Evolutionary conservation across 2,888 invertebrate genomes (phyloP), one percentile per base, ranked within the genome.

Genomic region (Ochropacha duplaris): DNA sequence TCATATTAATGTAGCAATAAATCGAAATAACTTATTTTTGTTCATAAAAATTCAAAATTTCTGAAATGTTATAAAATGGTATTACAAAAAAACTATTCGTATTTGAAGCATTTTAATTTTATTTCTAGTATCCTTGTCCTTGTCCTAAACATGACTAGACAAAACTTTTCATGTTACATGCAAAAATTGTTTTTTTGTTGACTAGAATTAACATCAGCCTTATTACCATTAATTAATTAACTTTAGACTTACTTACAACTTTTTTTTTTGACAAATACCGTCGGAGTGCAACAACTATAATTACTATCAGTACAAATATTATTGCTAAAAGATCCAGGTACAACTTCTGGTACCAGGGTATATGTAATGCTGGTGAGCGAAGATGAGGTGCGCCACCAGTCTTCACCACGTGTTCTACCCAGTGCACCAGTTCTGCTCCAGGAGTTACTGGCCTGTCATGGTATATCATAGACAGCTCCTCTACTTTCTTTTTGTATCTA

Each of bases 381-480:
- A 93, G 74, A 73, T 95, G 88, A 11, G 88, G 90, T 0, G 94
- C 94, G 0, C 95, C 95, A 9, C 87, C 79, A 0, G 95, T 94
- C 60, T 90, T 81, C 0, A 93, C 93, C 4, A 95, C 94, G 75
- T 95, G 95, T 77, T 95, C 95, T 39, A 95, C 92, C 96, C 95
- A 96, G 85, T 94, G 95, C n/a, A 94, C 87, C 22, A 96, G 92
- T 12, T 94, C 93, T 19, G 93, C 93, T 55, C 94, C 81, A 0
- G 95, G 94, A 6, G 92, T 83, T 55, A 92, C 81, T 0, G 94
- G 94, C 0, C 95, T 90, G 54, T 85, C 72, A 56, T 84, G 84
- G 64, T 82, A 86, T 16, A 81, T 62, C 3, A 70, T 66, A 0
- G 86, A 86, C 0, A 83, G 57, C 31, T 81, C 76, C 50, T 83